Conservation (phyloP, 2,113 vertebrate species). For the Scalopus aquaticus region DNA sequence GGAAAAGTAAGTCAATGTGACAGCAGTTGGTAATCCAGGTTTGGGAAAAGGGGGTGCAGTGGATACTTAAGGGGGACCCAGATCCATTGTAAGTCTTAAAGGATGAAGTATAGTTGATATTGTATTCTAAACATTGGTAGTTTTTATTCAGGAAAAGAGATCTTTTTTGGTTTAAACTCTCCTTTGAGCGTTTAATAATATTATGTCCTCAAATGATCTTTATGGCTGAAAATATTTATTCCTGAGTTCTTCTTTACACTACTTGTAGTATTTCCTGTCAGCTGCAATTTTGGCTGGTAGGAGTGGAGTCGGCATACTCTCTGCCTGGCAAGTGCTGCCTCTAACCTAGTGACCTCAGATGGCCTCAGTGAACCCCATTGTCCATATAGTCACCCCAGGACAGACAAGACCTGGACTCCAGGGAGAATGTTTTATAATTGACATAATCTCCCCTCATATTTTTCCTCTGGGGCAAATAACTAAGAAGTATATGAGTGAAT, state of each 20-base stretch:
- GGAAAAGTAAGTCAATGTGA: not conserved
- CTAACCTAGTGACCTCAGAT: not conserved
- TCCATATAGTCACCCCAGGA: rapidly evolving
- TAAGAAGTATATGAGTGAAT: not conserved
- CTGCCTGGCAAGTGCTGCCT: not conserved
- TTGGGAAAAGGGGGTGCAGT: not conserved
- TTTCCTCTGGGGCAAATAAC: not conserved
- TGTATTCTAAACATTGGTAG: not conserved
- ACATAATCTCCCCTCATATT: not conserved
- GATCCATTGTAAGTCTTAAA: not conserved
- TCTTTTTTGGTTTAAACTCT: not conserved
- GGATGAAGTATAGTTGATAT: not conserved
- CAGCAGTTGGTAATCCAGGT: not conserved
- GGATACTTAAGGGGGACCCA: too few relatives aligned
- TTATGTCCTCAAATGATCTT: conserved; percentile 11
- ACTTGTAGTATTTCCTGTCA: not conserved
- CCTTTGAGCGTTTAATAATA: not conserved
- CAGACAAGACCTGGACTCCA: not conserved
- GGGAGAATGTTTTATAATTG: not conserved
- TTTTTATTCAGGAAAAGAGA: not conserved
- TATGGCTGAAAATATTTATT: not conserved
- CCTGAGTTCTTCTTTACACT: not conserved
- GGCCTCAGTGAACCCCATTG: not conserved
- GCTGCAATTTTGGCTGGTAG: not conserved
- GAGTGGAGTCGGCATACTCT: not conserved